Evolutionary conservation across 2,113 vertebrate species (phyloP).

Genomic region (Lynx canadensis): DNA sequence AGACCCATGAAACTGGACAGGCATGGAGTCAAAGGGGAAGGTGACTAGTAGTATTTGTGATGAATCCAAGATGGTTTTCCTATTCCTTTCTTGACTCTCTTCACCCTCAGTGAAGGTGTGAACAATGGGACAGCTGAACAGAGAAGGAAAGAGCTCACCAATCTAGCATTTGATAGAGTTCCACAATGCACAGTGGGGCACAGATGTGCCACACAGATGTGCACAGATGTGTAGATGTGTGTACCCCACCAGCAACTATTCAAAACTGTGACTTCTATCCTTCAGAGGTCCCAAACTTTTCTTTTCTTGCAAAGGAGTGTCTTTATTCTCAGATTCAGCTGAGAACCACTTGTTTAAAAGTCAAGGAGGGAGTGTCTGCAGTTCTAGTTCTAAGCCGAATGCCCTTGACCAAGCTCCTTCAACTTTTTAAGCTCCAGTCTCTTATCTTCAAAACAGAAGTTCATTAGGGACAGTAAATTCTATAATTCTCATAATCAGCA

Average conservation of each 20-base stretch:
- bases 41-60: neutral
- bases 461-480: conserved; percentile 54
- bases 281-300: neutral
- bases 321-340: neutral
- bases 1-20: neutral
- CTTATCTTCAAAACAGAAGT: conserved; percentile 54
- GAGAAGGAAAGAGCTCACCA: neutral
- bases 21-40: neutral
- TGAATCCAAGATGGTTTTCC: neutral
- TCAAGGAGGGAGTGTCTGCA: neutral
- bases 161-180: neutral
- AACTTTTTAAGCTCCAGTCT: neutral
- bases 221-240: neutral
- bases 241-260: neutral
- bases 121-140: neutral
- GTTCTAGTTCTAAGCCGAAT: neutral
- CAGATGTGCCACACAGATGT: no score
- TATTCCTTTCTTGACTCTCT: neutral
- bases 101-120: neutral
- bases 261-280: neutral
- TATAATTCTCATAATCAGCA: conserved; percentile 51
- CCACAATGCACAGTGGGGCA: fast-evolving
- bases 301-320: neutral
- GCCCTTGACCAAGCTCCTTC: neutral
- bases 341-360: neutral